Conservation (phyloP, 1,140 invertebrate species). For the Brachionus calyciflorus region DNA sequence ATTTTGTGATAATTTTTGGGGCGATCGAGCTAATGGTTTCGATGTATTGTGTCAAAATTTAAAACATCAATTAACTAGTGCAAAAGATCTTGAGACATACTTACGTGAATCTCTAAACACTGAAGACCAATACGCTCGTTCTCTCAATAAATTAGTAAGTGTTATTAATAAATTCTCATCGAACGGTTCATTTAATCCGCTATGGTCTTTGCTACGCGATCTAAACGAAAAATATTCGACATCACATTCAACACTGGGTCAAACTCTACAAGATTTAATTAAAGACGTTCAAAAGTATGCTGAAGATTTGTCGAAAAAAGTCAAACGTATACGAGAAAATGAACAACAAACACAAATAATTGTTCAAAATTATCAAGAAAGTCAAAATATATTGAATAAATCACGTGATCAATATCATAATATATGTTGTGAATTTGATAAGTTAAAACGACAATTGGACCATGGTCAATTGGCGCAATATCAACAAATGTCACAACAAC, state of each 20-base stretch:
- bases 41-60: constrained; percentile 42
- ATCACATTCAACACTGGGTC: background rate
- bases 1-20: constrained; percentile 42
- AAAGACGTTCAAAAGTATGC: constrained; percentile 37
- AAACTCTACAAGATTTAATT: constrained; percentile 1
- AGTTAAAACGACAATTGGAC: background rate
- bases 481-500: constrained; percentile 22
- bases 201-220: constrained; percentile 14
- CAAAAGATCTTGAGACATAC: constrained; percentile 33
- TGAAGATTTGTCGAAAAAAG: constrained; percentile 39
- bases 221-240: constrained; percentile 27
- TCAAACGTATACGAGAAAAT: constrained; percentile 35
- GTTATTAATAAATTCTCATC: constrained; percentile 29
- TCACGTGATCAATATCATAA: constrained; percentile 40
- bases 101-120: background rate
- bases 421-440: constrained; percentile 33
- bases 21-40: constrained; percentile 30
- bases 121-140: constrained; percentile 15
- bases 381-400: background rate
- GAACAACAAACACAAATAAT: constrained; percentile 28
- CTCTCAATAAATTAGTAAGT: constrained; percentile 17
- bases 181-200: constrained; percentile 26
- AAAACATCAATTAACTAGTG: constrained; percentile 17
- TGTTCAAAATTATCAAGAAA: constrained; percentile 29
- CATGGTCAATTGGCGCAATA: constrained; percentile 24